phyloP scores from a whole-genome alignment of 1,140 invertebrate genomes.

The Nasonia vitripennis region DNA sequence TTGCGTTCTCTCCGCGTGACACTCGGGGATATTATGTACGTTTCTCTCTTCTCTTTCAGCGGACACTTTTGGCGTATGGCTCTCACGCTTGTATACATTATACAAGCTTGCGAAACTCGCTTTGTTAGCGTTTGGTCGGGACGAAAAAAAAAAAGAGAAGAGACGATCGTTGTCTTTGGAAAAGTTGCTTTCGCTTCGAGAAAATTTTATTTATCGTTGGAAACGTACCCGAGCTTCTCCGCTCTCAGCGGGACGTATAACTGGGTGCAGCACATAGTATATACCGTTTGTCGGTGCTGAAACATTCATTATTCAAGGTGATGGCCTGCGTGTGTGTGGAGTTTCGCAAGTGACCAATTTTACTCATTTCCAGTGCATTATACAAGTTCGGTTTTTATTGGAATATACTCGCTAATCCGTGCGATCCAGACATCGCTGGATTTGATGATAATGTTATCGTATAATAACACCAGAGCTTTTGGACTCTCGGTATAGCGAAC shows the following conservation, averaged over 20 bases:
- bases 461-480: too few relatives aligned
- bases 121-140: neutral
- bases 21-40: neutral
- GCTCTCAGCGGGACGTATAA: too few relatives aligned
- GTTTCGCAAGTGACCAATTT: slow-evolving; percentile 8
- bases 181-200: too few relatives aligned
- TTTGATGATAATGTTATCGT: neutral
- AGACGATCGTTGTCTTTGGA: too few relatives aligned
- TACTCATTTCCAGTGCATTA: slow-evolving; percentile 20
- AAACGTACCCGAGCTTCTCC: too few relatives aligned
- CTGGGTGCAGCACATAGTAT: too few relatives aligned
- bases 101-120: neutral
- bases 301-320: slow-evolving; percentile 17
- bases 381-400: neutral
- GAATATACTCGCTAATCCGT: neutral
- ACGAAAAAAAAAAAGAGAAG: neutral
- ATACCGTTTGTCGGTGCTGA: neutral
- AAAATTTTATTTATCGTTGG: too few relatives aligned
- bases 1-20: slow-evolving; percentile 10
- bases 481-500: too few relatives aligned
- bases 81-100: too few relatives aligned
- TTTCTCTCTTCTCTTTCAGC: too few relatives aligned
- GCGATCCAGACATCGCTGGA: neutral
- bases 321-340: neutral
- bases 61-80: too few relatives aligned